Evolutionary conservation across 2,113 vertebrate genomes (phyloP), one percentile per base, ranked within the genome.

Genomic region (Physeter macrocephalus): DNA sequence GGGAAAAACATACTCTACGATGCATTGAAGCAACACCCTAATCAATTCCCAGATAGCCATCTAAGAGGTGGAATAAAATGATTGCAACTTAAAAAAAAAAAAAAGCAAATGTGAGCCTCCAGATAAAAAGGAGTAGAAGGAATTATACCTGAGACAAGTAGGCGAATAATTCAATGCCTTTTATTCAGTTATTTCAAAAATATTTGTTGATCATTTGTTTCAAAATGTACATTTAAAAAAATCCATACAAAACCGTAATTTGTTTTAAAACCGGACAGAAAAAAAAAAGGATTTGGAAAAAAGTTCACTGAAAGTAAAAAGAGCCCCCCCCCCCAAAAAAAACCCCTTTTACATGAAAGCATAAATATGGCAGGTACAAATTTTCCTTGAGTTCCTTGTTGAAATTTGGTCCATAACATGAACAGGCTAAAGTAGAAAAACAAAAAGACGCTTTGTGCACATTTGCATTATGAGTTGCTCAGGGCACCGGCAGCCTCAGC

Each of bases 131-230:
- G 11, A 94, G 64, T 3, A 75, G 20, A 93, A 90, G 71, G 80
- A 96, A 90, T 72, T 66, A 75, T 39, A 87, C 62, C 82, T 95
- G 59, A 81, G 67, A 96, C 46, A 29, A 31, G n/a, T 71, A 71
- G 14, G 29, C 69, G 93, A 94, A 98, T 97, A 98, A 98, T 98
- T 98, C 98, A 98, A 98, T 96, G 98, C 97, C 95, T 98, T 99
- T 99, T 98, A 98, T 98, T 98, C 96, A 84, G 96, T 98, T 98
- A 98, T 98, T 98, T 98, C 98, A 98, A 99, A 99, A 99, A 99
- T 99, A 99, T 97, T 97, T 98, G 98, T 97, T 97, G 98, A 93
- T 97, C 97, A 98, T 98, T 96, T 98, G 94, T 97, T 98, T 98
- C 98, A 98, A 99, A 98, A 98, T 98, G 98, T 97, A 97, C 97